phyloP scores from a whole-genome alignment of 2,113 vertebrate species.

The Calidris pugnax region DNA sequence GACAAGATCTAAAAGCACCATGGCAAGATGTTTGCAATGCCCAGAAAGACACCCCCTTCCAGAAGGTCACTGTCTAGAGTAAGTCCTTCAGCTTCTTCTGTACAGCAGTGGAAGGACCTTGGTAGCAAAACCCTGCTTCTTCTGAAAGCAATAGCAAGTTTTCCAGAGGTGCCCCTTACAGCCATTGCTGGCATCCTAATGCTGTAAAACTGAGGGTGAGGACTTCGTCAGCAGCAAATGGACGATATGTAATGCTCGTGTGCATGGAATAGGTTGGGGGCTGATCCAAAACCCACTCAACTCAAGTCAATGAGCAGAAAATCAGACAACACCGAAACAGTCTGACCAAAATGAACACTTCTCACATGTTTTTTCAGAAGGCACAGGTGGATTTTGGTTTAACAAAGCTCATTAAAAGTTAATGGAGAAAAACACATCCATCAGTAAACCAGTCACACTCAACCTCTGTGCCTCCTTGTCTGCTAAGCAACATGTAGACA shows the following conservation, averaged over 20 bases:
- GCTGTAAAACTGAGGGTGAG: neutral
- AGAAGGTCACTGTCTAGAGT: neutral
- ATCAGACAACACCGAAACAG: neutral
- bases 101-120: neutral
- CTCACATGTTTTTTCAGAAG: neutral
- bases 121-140: neutral
- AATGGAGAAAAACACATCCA: constrained; percentile 12
- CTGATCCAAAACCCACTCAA: neutral
- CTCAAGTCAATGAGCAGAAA: neutral
- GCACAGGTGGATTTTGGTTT: neutral
- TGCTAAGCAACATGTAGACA: constrained; percentile 18
- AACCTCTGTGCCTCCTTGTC: neutral
- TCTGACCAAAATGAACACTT: neutral
- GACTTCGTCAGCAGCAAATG: neutral
- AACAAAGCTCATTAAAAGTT: constrained; percentile 21
- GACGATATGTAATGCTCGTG: accelerated
- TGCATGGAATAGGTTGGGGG: neutral
- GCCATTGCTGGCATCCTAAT: neutral
- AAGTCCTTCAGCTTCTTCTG: neutral
- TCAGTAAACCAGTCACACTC: constrained; percentile 59
- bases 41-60: neutral
- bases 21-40: neutral
- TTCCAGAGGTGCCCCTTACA: neutral
- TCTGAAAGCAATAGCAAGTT: neutral
- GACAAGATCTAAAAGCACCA: neutral